Conservation (phyloP, 2,113 vertebrate genomes). For the Ivindomyrus marchei region DNA sequence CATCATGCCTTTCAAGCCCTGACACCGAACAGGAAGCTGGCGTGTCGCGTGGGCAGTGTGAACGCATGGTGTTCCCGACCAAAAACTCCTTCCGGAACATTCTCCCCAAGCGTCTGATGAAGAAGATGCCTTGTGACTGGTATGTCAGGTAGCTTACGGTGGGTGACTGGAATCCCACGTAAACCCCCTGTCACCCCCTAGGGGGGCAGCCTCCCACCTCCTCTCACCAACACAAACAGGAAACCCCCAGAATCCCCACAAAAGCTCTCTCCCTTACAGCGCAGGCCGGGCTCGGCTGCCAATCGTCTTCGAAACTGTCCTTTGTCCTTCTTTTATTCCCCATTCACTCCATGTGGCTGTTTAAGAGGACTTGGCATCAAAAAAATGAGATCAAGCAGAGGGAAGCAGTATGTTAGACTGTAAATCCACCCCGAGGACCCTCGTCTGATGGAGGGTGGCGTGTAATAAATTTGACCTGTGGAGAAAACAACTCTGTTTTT, state of each 20-base stretch:
- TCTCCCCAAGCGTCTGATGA: not conserved
- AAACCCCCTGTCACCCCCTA: not conserved
- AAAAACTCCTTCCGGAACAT: not conserved
- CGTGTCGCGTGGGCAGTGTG: not conserved
- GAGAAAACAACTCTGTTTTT: slow-evolving; percentile 31
- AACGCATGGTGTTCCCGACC: not conserved
- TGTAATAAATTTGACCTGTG: slow-evolving; percentile 57
- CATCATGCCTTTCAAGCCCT: not conserved
- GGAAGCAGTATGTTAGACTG: slow-evolving; percentile 20
- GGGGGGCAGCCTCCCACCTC: not conserved
- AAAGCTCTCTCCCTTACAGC: not conserved
- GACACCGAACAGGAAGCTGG: not conserved
- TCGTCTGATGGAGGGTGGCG: slow-evolving; percentile 22
- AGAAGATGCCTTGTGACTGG: not conserved
- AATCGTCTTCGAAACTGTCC: not conserved
- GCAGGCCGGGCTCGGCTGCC: not conserved
- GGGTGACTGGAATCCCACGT: not conserved
- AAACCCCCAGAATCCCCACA: not conserved
- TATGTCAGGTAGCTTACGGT: not conserved
- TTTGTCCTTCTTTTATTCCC: not conserved
- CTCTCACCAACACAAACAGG: not conserved
- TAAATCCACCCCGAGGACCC: slow-evolving; percentile 35
- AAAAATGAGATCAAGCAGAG: slow-evolving; percentile 34
- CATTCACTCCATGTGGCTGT: not conserved
- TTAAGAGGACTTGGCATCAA: not conserved